Evolutionary conservation across 2,797 vertebrate species (phyloP), one percentile per base, ranked within the genome.

Genomic region (Microctenopoma steveboyesi): DNA sequence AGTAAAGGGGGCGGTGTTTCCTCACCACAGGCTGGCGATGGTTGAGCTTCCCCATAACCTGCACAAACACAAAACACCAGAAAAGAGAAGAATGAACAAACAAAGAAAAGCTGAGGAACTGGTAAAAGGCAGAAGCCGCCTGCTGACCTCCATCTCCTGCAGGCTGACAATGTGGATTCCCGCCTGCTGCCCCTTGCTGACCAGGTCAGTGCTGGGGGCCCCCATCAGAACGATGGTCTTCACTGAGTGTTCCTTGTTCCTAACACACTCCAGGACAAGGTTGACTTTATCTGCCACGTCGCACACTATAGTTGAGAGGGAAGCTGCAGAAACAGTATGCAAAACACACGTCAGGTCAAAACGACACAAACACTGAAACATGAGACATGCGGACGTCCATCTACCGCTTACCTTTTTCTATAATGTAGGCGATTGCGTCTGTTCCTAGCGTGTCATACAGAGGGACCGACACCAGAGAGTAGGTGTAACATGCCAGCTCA

Each of bases 361-460:
- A 12, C 2, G 3, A 8, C 39, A 18, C 16, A 22, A 37, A n/a
- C 28, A 12, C 30, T 5, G 45, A 15, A 3, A 2, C 13, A 15
- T 4, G 37, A 81, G 64, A 12, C 1, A 1, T 1, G 13, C 0
- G 9, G 2, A 2, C 10, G 39, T 15, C 1, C 10, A 35, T 37
- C 8, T 57, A 15, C 4, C 13, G 9, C 46, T 74, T 70, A 98
- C 97, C 96, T 97, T 92, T 95, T 81, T 96, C 95, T 70, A 98
- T 80, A 61, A 96, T 95, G 87, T 96, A 95, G 0, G 74, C 63
- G 69, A 98, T 97, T 33, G 97, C 96, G 42, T 98, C 96, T 2
- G 85, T 50, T 78, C 97, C 97, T 71, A 98, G 92, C 0, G 97
- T 99, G 74, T 99, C 97, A 0, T 98, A 99, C 16, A 99, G 93